Conservation (phyloP, 2,113 vertebrate species). For the Panthera uncia region DNA sequence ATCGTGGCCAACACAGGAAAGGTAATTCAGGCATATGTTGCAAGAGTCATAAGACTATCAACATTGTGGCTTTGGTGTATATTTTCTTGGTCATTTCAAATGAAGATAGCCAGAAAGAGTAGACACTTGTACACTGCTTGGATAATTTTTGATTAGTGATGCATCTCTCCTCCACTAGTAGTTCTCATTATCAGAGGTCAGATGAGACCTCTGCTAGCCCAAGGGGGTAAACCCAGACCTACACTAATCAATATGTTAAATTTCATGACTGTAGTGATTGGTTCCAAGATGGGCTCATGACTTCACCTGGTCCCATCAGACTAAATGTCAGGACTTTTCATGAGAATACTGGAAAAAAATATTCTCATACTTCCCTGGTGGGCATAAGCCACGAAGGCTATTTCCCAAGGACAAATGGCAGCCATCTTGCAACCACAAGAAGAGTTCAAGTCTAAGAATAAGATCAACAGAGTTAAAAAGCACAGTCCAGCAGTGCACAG, state of each 20-base stretch:
- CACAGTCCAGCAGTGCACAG: not conserved
- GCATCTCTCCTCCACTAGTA: not conserved
- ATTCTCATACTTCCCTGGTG: not conserved
- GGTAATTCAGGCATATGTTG: not conserved
- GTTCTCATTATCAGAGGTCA: not conserved
- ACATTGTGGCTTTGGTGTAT: not conserved
- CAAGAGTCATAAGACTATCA: not conserved
- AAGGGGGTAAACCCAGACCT: not conserved
- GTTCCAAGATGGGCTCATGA: not conserved
- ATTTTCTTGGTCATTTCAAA: not conserved
- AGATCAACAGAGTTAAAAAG: not conserved
- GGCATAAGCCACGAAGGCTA: not conserved
- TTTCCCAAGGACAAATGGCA: not conserved
- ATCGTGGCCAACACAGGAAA: not conserved
- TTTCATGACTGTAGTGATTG: not conserved
- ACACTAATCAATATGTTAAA: not conserved
- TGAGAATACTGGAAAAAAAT: not conserved
- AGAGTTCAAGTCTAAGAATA: not conserved
- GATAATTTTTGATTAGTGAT: not conserved
- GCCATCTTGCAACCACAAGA: not conserved
- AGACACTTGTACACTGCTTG: not conserved
- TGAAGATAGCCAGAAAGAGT: not conserved
- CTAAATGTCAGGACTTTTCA: not conserved
- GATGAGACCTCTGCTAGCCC: not conserved
- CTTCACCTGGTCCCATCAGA: not conserved